A percentile compares a stretch with the other conserved stretches of the same genome.
These are phyloP conservation scores for Perodicticus potto DNA, from an alignment of 2,797 vertebrate species.

Conservation along the genomic window DNA sequence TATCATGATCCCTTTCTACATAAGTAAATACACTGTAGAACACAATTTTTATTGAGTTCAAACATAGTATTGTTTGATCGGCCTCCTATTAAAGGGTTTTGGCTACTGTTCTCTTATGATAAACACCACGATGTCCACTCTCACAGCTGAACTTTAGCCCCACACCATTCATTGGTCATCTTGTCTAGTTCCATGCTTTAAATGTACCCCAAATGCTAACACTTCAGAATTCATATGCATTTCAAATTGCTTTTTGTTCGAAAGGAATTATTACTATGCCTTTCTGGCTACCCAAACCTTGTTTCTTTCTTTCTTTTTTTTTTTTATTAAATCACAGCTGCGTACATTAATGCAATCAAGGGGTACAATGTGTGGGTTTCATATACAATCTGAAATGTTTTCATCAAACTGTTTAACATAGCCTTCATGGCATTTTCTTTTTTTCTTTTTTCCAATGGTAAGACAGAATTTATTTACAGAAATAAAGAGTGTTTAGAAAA, in stretches of 20 bases:
- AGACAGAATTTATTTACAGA: too few relatives aligned
- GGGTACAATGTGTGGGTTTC: too few relatives aligned
- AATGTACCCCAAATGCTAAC: neutral
- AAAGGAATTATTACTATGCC: neutral
- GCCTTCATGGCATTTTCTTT: too few relatives aligned
- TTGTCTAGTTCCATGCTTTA: neutral
- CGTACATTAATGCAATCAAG: too few relatives aligned
- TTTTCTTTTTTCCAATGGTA: too few relatives aligned
- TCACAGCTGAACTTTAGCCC: neutral
- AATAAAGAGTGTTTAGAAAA: too few relatives aligned
- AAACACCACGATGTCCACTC: neutral
- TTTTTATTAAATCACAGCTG: too few relatives aligned
- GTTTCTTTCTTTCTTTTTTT: too few relatives aligned
- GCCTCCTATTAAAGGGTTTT: neutral
- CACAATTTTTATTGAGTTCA: neutral
- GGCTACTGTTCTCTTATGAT: neutral
- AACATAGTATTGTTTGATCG: neutral
- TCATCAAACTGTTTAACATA: too few relatives aligned
- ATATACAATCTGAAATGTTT: too few relatives aligned
- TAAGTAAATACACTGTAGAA: neutral
- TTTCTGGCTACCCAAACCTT: neutral
- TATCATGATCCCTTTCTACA: neutral
- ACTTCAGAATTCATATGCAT: neutral
- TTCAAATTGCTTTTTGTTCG: constrained; percentile 1
- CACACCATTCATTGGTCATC: neutral